Base-by-base conservation (phyloP, 2,113 vertebrate species). In the Choloepus hoffmanni region DNA sequence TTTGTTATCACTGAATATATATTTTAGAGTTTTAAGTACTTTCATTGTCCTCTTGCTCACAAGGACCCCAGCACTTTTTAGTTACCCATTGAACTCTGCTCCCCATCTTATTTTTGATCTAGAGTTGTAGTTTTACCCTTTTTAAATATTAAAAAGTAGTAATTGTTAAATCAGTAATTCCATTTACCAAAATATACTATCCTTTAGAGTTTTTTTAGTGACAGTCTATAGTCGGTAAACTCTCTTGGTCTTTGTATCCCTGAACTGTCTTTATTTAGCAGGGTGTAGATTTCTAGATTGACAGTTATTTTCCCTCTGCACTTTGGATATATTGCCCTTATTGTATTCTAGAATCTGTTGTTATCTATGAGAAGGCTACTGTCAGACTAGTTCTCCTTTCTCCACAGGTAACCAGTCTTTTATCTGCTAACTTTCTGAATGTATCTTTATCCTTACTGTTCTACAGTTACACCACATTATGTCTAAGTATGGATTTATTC, bases 131-230 rank as follows among this genome's bases (percentile, higher is more conserved):
- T n/a, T 82, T 79, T 50, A 68, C 40, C 36, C 9, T 88, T 91
- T 84, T 55, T 58, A 94, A 96, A 77, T 53, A 48, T 85, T 30
- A 65, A 60, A 81, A 83, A 28, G 77, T 58, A 58, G 55, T 58
- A 58, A 58, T 58, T 58, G 55, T 58, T 58, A 58, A 58, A 58
- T 58, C 19, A 74, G 5, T 48, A 89, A 19, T 50, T 68, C 40
- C 58, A 1, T 65, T 77, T 82, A 58, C 45, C 23, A 85, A 85
- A 95, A 91, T 84, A n/a, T n/a, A 78, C 53, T 53, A 50, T 24
- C 53, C 45, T 53, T 84, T 43, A 78, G 11, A 65, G 30, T 74
- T 74, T 7, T 81, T 79, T 53, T 45, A 45, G 55, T 77, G 48
- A 77, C 2, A 3, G 9, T 72, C 33, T 77, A 15, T 67, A 62